A percentile compares a stretch with the other conserved stretches of the same genome.
These are phyloP conservation scores for Turdus rufiventris DNA, from an alignment of 2,113 vertebrate species.

Conservation along the genomic window DNA sequence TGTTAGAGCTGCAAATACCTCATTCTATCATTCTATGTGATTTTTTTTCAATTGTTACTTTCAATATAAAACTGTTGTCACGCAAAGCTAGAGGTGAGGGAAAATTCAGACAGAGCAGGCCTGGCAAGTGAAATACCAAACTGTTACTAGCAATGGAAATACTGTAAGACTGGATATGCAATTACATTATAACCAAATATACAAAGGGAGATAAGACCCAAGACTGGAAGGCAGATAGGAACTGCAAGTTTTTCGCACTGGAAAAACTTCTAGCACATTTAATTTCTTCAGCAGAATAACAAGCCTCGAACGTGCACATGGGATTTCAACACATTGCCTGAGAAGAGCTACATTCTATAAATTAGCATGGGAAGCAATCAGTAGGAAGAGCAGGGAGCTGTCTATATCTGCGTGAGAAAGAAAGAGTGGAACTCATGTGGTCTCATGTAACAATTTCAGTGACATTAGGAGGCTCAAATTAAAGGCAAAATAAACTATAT, in stretches of 20 bases:
- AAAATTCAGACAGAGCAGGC: not conserved
- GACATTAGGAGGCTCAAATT: not conserved
- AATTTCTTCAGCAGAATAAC: not conserved
- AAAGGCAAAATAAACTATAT: not conserved
- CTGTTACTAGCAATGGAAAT: not conserved
- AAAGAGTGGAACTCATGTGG: too few species aligned
- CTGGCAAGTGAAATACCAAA: not conserved
- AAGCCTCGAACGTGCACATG: rapidly evolving
- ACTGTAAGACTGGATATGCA: rapidly evolving
- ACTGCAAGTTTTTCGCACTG: not conserved
- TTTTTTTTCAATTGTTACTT: not conserved
- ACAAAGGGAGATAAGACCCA: not conserved
- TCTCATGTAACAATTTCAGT: not conserved
- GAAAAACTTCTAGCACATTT: not conserved
- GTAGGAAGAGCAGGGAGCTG: not conserved
- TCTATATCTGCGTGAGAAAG: not conserved
- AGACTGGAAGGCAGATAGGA: not conserved
- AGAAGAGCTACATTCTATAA: not conserved
- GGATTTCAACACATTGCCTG: not conserved
- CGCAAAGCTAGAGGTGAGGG: not conserved
- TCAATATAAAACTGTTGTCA: not conserved
- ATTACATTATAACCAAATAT: not conserved
- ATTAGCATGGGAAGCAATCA: not conserved
- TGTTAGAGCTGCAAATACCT: rapidly evolving
- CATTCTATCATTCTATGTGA: too few species aligned